Percentiles rank a stretch among this genome's conserved stretches.
Conservation (phyloP, 1,140 invertebrate genomes). For the Pectinophora gossypiella region DNA sequence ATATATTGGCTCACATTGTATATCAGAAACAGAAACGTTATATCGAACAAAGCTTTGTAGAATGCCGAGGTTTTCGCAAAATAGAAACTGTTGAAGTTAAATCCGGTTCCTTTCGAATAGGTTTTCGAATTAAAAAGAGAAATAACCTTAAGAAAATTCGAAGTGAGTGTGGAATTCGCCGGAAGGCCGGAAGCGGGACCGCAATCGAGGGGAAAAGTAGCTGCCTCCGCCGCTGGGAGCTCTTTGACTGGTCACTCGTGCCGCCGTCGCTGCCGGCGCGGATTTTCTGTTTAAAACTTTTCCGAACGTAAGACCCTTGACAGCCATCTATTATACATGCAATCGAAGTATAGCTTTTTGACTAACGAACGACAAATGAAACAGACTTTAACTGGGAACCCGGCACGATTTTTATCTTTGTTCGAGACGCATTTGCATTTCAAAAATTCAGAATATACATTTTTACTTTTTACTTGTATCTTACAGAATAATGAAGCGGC, state of each 20-base stretch:
- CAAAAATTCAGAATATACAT: background rate
- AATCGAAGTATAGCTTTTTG: background rate
- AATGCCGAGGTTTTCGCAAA: too few species aligned
- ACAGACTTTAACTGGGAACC: background rate
- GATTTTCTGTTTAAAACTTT: conserved; percentile 23
- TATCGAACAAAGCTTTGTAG: too few species aligned
- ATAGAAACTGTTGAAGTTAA: too few species aligned
- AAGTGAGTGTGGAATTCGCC: conserved; percentile 27
- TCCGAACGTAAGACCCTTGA: conserved; percentile 10
- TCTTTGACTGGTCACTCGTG: conserved; percentile 34
- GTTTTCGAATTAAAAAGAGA: too few species aligned
- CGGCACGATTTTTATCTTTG: background rate
- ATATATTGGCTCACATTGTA: too few species aligned
- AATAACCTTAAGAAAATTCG: conserved; percentile 27
- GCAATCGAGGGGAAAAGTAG: conserved; percentile 40
- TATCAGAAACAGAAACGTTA: too few species aligned
- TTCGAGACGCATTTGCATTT: background rate
- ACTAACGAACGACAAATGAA: background rate
- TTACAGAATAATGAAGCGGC: too few species aligned
- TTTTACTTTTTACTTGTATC: background rate
- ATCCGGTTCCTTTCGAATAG: too few species aligned
- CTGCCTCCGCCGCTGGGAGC: conserved; percentile 13
- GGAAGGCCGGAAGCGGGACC: conserved; percentile 32
- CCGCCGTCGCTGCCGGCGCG: conserved; percentile 14
- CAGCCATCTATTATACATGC: background rate